Conservation (phyloP, 2,797 vertebrate genomes). For the Microctenopoma stevenorrisi region DNA sequence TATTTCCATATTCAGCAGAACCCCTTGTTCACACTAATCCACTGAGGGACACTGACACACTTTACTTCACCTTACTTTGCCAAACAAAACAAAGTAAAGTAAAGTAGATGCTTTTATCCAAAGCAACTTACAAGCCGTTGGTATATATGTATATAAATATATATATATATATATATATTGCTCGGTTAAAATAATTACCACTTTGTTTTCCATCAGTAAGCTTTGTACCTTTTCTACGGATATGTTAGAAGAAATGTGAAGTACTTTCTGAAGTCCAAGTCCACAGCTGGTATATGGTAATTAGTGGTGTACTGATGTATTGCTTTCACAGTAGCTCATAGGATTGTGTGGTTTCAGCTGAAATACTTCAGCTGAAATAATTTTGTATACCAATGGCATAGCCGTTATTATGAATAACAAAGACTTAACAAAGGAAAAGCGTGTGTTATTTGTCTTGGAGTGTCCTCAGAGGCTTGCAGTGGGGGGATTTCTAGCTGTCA, state of each 20-base stretch:
- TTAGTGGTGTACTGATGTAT: conserved; percentile 6
- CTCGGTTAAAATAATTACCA: conserved; percentile 4
- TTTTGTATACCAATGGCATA: not conserved
- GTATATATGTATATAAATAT: too few relatives aligned
- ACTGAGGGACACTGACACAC: not conserved
- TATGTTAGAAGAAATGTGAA: not conserved
- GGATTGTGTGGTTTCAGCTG: not conserved
- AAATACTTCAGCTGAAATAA: not conserved
- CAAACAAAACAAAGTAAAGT: too few relatives aligned
- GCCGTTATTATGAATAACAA: conserved; percentile 24
- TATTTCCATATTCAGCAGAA: conserved; percentile 61
- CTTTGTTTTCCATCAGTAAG: not conserved
- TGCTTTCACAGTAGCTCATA: not conserved
- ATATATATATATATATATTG: not conserved
- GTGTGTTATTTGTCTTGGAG: conserved; percentile 55
- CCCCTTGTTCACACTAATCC: conserved; percentile 29
- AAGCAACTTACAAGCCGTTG: too few relatives aligned
- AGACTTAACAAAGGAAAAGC: conserved; percentile 30
- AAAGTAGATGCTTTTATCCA: too few relatives aligned
- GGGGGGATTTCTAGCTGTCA: conserved; percentile 60
- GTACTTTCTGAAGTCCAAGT: not conserved
- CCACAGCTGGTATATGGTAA: not conserved
- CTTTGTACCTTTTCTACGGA: conserved; percentile 7
- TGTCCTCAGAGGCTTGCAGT: conserved; percentile 46
- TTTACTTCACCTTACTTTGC: too few relatives aligned